Conservation (phyloP, 2,888 invertebrate species). For the Harmothoe impar region DNA sequence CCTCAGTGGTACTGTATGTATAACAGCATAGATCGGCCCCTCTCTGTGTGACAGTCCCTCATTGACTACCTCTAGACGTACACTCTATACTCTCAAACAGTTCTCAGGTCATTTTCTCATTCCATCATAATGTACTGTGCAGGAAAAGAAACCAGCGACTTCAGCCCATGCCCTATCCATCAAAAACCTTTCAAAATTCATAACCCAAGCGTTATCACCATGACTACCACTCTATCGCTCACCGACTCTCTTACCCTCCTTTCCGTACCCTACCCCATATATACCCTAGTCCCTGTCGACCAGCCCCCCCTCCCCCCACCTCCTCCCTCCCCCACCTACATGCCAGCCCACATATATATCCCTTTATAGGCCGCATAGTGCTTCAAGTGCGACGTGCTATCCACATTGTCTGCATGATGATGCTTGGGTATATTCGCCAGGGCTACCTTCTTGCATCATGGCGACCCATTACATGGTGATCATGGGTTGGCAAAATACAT, state of each 20-base stretch:
- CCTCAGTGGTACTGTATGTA: too few relatives aligned
- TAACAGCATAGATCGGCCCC: too few relatives aligned
- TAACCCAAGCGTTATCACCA: conserved; percentile 13
- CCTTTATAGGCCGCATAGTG: too few relatives aligned
- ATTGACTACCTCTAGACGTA: conserved; percentile 3
- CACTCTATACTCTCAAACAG: conserved; percentile 1
- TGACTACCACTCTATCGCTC: neutral
- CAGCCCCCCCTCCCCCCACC: neutral
- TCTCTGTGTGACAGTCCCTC: neutral
- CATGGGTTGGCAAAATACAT: too few relatives aligned
- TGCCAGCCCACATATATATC: neutral
- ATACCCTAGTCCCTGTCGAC: neutral
- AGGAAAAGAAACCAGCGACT: neutral
- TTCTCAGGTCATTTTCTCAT: conserved; percentile 29
- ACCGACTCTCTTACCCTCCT: neutral
- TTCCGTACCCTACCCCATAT: neutral
- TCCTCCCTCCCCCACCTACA: neutral
- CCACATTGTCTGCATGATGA: too few relatives aligned
- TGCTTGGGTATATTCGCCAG: too few relatives aligned
- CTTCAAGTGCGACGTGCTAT: too few relatives aligned
- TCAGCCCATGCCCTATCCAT: neutral
- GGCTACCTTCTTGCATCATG: too few relatives aligned
- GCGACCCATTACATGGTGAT: too few relatives aligned
- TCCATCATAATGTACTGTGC: conserved; percentile 7
- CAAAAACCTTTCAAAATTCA: conserved; percentile 29